Evolutionary conservation across 2,797 vertebrate species (phyloP).

Genomic region (Pseudochaenichthys georgianus): DNA sequence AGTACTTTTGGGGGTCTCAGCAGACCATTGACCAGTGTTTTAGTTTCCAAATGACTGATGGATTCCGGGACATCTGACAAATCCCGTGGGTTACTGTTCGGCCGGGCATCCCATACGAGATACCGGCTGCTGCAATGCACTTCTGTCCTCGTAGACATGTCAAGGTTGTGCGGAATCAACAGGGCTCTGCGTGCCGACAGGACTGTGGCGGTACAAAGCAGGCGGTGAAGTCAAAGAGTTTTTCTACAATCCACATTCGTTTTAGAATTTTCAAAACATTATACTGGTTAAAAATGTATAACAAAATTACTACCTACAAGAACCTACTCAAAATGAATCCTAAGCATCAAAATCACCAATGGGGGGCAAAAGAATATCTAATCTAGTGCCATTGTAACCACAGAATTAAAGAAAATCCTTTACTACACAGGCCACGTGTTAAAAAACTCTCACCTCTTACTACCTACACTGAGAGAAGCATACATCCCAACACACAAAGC

Average conservation of each 20-base stretch:
- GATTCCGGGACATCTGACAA: neutral
- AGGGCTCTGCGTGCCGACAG: neutral
- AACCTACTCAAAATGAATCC: neutral
- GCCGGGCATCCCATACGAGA: neutral
- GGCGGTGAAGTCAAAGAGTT: neutral
- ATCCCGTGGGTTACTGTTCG: neutral
- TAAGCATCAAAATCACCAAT: neutral
- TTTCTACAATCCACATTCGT: neutral
- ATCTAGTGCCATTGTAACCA: constrained; percentile 17
- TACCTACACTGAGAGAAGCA: neutral
- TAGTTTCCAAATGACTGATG: neutral
- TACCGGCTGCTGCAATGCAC: constrained; percentile 50
- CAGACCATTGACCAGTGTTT: neutral
- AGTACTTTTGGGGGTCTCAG: neutral
- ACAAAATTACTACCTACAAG: neutral
- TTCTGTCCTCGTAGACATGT: constrained; percentile 33
- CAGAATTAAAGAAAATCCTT: constrained; percentile 1
- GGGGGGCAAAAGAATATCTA: neutral
- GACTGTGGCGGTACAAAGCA: neutral
- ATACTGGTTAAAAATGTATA: neutral
- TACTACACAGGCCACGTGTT: constrained; percentile 23
- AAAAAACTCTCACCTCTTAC: neutral
- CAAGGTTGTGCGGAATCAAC: constrained; percentile 47
- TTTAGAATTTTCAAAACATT: neutral
- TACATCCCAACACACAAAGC: neutral